These are phyloP conservation scores for Drosophila stalkeri DNA, from an alignment of 2,888 invertebrate genomes.

Conservation along the genomic window DNA sequence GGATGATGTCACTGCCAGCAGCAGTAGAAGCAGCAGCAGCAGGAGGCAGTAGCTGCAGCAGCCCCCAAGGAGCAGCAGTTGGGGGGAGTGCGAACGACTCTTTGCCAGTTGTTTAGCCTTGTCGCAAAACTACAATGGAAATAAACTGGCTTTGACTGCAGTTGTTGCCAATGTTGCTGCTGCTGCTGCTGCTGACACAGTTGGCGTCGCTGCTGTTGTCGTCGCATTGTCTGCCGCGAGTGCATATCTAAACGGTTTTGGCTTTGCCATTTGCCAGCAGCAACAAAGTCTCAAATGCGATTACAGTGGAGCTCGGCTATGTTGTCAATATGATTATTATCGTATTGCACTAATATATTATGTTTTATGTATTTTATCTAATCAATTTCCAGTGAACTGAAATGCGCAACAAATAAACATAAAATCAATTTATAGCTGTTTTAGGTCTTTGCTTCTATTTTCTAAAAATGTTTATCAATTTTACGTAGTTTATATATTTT, in stretches of 20 bases:
- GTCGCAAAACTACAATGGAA: conserved; percentile 58
- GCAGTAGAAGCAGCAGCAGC: conserved; percentile 3
- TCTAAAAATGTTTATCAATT: too few species aligned
- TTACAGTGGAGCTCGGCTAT: conserved; percentile 37
- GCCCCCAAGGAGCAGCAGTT: conserved; percentile 23
- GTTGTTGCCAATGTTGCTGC: conserved; percentile 35
- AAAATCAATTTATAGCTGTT: not conserved
- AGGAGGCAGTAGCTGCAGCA: not conserved
- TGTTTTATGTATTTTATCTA: conserved; percentile 8
- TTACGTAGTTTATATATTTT: too few species aligned
- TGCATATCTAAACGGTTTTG: conserved; percentile 39
- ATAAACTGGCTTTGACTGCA: conserved; percentile 66
- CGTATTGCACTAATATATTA: not conserved
- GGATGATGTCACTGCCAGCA: conserved; percentile 67
- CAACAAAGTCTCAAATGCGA: conserved; percentile 20
- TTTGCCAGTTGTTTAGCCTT: conserved; percentile 65
- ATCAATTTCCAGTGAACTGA: conserved; percentile 8
- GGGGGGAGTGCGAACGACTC: not conserved
- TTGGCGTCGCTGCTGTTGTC: conserved; percentile 49
- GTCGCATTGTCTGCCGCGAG: conserved; percentile 61
- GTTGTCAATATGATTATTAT: conserved; percentile 12
- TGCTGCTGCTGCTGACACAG: conserved; percentile 39
- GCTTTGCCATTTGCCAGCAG: conserved; percentile 20
- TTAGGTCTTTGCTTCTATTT: too few species aligned
- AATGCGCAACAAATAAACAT: conserved; percentile 21